These are phyloP conservation scores for Spizaetus ornatus DNA, from an alignment of 2,113 vertebrate genomes.

Conservation along the genomic window DNA sequence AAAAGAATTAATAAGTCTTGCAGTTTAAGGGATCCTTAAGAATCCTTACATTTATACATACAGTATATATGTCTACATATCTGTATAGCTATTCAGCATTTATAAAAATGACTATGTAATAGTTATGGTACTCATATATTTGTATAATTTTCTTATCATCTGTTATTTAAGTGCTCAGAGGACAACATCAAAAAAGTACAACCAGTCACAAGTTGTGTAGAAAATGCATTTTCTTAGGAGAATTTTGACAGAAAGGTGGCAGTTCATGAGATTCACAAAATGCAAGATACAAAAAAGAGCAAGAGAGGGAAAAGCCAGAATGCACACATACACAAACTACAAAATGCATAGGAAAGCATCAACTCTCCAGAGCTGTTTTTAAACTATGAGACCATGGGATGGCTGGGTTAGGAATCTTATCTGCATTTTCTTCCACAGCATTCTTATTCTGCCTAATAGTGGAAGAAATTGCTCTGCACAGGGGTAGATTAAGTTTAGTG, in stretches of 20 bases:
- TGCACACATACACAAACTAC: too few relatives aligned
- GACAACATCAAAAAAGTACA: not conserved
- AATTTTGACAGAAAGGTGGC: not conserved
- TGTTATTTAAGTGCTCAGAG: not conserved
- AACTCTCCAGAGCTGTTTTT: not conserved
- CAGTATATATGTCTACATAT: not conserved
- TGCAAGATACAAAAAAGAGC: not conserved
- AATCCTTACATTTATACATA: not conserved
- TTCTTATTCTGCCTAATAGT: not conserved
- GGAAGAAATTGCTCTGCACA: not conserved
- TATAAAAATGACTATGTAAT: not conserved
- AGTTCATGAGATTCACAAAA: not conserved
- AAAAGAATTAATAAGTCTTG: not conserved
- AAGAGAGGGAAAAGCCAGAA: not conserved
- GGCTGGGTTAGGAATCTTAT: not conserved
- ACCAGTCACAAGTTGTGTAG: not conserved
- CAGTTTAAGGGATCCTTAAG: not conserved
- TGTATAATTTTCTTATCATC: not conserved
- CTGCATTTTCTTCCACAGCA: not conserved
- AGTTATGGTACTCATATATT: not conserved
- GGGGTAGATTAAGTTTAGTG: not conserved
- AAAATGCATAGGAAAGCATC: not conserved
- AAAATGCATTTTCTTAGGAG: not conserved
- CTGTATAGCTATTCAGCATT: not conserved
- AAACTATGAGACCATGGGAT: not conserved